Evolutionary conservation across 1,140 invertebrate species (phyloP), one percentile per base, ranked within the genome.

Genomic region (Brachystomella parvula): DNA sequence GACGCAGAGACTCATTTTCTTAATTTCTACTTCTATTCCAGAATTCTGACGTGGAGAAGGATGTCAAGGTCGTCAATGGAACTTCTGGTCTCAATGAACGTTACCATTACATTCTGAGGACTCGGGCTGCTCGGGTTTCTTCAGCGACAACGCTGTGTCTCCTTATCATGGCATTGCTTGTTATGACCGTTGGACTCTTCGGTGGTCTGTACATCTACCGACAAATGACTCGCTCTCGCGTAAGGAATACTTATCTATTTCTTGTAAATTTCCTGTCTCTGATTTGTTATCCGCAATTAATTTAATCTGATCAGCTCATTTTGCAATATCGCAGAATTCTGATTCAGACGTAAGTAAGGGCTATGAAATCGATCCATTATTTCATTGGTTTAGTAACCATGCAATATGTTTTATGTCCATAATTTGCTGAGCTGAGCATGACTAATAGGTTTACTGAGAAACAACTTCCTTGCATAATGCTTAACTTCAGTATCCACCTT

Each of bases 141-240:
- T 82, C 82, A 24, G 81, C 83, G 62, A 87, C 85, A 47, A 85
- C 85, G 24, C 78, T 88, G 28, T 85, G 86, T 72, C 77, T 92
- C n/a, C 82, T 88, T 61, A 77, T 92, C 26, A 84, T 85, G 29
- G 85, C 87, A 0, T 73, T 91, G 0, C 74, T 88, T 33, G 85
- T 90, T 1, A 83, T 90, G 74, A 82, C 86, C 53, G 82, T 87
- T 72, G 88, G 88, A 3, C 84, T 92, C 32, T 81, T 89, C 60
- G 85, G 86, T 29, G 89, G 89, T 19, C 81, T 88, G 47, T 86
- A 87, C 73, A 78, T 93, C 28, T 92, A 91, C 77, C 83, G 83
- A n/a, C 83, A 89, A 63, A 87, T 89, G 76, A 79, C 84, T 1
- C 82, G 83, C 33, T 78, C 80, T 66, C 76, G 75, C 73, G 79